A percentile compares a stretch with the other conserved stretches of the same genome.
Conservation (phyloP, 1,140 invertebrate species). For the Saccostrea cuccullata region DNA sequence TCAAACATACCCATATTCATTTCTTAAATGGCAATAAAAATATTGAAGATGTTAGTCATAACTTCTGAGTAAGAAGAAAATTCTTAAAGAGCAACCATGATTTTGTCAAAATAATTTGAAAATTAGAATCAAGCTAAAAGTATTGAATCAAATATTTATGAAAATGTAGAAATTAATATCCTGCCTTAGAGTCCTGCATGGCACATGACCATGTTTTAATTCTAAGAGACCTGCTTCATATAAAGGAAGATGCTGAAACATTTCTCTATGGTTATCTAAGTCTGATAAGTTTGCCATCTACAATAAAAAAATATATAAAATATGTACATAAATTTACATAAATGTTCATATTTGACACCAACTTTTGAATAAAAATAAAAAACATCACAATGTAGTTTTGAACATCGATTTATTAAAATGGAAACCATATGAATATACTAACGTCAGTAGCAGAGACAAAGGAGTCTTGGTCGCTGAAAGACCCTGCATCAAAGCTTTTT, state of each 20-base stretch:
- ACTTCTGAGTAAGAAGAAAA: too few species aligned
- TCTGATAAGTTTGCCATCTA: conserved; percentile 92
- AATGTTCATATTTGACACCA: too few species aligned
- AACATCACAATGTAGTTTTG: too few species aligned
- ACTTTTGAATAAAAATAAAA: too few species aligned
- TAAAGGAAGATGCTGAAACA: conserved; percentile 83
- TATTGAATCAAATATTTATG: background rate
- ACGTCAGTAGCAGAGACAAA: conserved; percentile 94
- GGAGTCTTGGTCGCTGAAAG: conserved; percentile 84
- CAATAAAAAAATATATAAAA: background rate
- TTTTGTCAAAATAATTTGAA: too few species aligned
- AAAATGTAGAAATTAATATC: background rate
- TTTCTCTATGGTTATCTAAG: conserved; percentile 81
- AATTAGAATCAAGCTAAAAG: background rate
- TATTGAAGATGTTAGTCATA: too few species aligned
- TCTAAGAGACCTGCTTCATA: conserved; percentile 90
- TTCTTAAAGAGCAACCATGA: too few species aligned
- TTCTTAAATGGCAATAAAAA: too few species aligned
- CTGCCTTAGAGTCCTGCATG: conserved; percentile 84
- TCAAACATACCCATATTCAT: background rate
- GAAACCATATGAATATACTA: conserved; percentile 77
- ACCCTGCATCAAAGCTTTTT: conserved; percentile 71
- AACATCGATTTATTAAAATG: too few species aligned
- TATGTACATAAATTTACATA: too few species aligned
- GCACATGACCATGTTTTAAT: conserved; percentile 87